Conservation (phyloP, 2,888 invertebrate species). For the Amphipyra berbera region DNA sequence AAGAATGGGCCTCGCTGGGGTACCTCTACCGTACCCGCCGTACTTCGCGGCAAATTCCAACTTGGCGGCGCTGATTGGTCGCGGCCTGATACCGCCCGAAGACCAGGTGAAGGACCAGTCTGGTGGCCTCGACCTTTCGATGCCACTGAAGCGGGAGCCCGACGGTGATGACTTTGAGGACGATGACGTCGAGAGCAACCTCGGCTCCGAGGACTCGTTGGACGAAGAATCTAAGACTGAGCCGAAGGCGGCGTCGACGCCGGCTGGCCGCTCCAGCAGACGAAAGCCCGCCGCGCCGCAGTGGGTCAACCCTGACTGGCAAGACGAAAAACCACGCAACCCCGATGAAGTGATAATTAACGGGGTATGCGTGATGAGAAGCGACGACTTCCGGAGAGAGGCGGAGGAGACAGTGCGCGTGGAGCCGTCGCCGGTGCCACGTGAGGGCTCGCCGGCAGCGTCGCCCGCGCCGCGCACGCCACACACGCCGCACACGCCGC, state of each 20-base stretch:
- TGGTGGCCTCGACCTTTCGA: constrained; percentile 96
- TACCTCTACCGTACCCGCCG: constrained; percentile 93
- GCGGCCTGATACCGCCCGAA: constrained; percentile 91
- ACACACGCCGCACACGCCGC: constrained; percentile 64
- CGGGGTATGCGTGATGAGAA: constrained; percentile 97
- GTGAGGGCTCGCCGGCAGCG: constrained; percentile 77
- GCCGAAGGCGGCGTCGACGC: constrained; percentile 88
- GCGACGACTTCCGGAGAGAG: constrained; percentile 92
- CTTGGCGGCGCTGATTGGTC: constrained; percentile 93
- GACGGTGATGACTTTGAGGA: constrained; percentile 95
- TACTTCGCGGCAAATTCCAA: constrained; percentile 94
- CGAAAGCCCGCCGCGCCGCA: constrained; percentile 99
- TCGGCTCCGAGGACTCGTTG: constrained; percentile 92
- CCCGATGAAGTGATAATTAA: constrained; percentile 96
- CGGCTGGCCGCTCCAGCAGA: constrained; percentile 90
- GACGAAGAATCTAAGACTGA: constrained; percentile 91
- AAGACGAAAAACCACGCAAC: constrained; percentile 91
- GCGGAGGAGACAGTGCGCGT: constrained; percentile 93
- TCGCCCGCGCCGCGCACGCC: constrained; percentile 73
- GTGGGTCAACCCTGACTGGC: constrained; percentile 99
- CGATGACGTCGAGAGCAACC: constrained; percentile 93
- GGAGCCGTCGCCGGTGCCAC: constrained; percentile 93
- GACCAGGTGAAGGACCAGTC: constrained; percentile 93
- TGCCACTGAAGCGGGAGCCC: constrained; percentile 95
- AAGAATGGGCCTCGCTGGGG: constrained; percentile 93